Percentiles rank a stretch among this genome's conserved stretches.
Conservation (phyloP, 2,888 invertebrate species). For the Lysandra bellargus region DNA sequence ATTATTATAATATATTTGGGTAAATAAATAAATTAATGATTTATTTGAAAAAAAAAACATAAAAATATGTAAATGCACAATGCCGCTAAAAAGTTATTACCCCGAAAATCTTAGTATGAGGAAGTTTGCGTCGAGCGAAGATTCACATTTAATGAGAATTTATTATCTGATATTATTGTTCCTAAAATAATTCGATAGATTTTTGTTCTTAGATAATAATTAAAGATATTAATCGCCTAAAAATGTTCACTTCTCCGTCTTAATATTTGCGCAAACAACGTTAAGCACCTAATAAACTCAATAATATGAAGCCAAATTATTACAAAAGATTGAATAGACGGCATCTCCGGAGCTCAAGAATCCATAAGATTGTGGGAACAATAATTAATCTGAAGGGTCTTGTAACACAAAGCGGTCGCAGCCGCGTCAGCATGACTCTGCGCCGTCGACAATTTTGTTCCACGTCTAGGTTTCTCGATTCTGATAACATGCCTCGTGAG, state of each 20-base stretch:
- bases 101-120: too few relatives aligned
- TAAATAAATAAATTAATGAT: not conserved
- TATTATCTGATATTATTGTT: too few relatives aligned
- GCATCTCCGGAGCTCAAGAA: constrained; percentile 2
- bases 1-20: not conserved
- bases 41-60: not conserved
- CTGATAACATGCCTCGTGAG: not conserved
- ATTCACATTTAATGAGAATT: too few relatives aligned
- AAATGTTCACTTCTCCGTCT: not conserved
- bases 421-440: constrained; percentile 7
- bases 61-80: not conserved
- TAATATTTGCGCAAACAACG: not conserved
- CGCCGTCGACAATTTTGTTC: not conserved
- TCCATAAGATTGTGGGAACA: constrained; percentile 16
- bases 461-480: not conserved
- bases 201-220: not conserved
- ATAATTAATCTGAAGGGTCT: constrained; percentile 19
- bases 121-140: too few relatives aligned
- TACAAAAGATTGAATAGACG: not conserved
- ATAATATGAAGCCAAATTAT: not conserved
- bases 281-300: not conserved
- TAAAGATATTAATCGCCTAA: not conserved
- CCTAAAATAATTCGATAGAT: not conserved
- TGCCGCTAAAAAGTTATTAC: not conserved
- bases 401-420: not conserved